Percentiles rank a stretch among this genome's conserved stretches.
phyloP scores from a whole-genome alignment of 2,797 vertebrate species.

The Astyanax mexicanus region DNA sequence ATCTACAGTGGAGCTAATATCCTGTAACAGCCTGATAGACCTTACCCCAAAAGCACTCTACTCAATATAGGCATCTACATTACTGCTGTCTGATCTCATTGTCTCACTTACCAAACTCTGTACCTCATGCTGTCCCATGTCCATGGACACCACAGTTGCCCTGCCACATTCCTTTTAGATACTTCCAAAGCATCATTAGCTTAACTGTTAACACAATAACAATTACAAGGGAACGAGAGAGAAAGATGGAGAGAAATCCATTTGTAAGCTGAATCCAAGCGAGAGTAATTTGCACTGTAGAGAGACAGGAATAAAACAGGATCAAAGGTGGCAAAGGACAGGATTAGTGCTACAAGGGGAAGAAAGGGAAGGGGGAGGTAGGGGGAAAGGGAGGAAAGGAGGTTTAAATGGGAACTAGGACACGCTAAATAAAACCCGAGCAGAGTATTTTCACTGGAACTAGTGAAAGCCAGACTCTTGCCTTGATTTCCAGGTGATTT shows the following conservation, averaged over 20 bases:
- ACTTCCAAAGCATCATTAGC: slow-evolving; percentile 3
- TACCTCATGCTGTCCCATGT: not conserved
- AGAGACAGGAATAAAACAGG: slow-evolving; percentile 22
- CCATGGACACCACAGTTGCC: not conserved
- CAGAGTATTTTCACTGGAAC: not conserved
- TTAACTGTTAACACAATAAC: slow-evolving; percentile 18
- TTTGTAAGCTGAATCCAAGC: slow-evolving; percentile 33
- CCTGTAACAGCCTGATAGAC: not conserved
- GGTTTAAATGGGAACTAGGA: slow-evolving; percentile 33
- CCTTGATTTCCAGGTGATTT: not conserved
- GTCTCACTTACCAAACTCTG: not conserved
- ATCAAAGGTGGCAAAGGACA: slow-evolving; percentile 28
- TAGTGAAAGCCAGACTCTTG: not conserved
- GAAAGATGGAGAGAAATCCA: slow-evolving; percentile 21
- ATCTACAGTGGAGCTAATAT: too few relatives aligned
- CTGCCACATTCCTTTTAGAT: slow-evolving; percentile 1
- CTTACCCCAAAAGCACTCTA: not conserved
- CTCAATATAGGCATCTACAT: slow-evolving; percentile 18
- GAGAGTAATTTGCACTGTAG: slow-evolving; percentile 33
- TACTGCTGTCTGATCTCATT: slow-evolving; percentile 16
- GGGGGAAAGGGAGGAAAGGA: not conserved
- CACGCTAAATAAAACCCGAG: slow-evolving; percentile 42
- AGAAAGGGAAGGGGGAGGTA: not conserved
- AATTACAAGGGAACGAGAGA: slow-evolving; percentile 5
- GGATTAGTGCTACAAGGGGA: slow-evolving; percentile 29